Evolutionary conservation across 2,888 invertebrate genomes (phyloP), one percentile per base, ranked within the genome.

Genomic region (Diarsia brunnea): DNA sequence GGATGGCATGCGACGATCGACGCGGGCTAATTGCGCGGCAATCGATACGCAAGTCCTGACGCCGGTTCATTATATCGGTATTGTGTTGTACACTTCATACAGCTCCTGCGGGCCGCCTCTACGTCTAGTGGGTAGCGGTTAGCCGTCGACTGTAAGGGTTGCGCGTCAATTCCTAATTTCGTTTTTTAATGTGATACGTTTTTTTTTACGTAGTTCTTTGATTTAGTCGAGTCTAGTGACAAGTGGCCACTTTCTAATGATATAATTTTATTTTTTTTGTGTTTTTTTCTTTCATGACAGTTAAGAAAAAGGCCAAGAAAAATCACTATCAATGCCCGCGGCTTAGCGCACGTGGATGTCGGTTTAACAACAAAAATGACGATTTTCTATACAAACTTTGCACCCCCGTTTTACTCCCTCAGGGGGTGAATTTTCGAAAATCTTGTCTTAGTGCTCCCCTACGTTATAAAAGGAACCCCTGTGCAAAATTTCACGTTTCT

Each of bases 1-100:
- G 94, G 92, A 95, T 94, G 90, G 91, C 89, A 89, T 87, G 90
- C 89, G 91, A 91, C 92, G 90, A 94, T 94, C 93, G 94, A 90
- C 90, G 90, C 89, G 69, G 88, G 82, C 93, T 94, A 93, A 95
- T 94, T 94, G 93, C 87, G 89, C 86, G 89, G 84, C 88, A 91
- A 92, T 92, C 91, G 89, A 91, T 90, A 89, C 84, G 74, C 82
- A 4, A 21, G 55, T 70, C 16, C 21, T 31, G 58, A 31, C 45
- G 49, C 43, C 47, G 21, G 45, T 65, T 38, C 31, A 49, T 67
- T 16, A 8, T 51, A 8, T 51, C 63, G 53, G 60, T 80, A n/a
- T 53, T 49, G 67, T 55, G 55, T 53, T 43, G 12, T 49, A 38
- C 38, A 38, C 38, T 38, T 38, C 38, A 38, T 38, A 38, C 70